These are phyloP conservation scores for Todus mexicanus DNA, from an alignment of 2,797 vertebrate genomes.

Conservation along the genomic window DNA sequence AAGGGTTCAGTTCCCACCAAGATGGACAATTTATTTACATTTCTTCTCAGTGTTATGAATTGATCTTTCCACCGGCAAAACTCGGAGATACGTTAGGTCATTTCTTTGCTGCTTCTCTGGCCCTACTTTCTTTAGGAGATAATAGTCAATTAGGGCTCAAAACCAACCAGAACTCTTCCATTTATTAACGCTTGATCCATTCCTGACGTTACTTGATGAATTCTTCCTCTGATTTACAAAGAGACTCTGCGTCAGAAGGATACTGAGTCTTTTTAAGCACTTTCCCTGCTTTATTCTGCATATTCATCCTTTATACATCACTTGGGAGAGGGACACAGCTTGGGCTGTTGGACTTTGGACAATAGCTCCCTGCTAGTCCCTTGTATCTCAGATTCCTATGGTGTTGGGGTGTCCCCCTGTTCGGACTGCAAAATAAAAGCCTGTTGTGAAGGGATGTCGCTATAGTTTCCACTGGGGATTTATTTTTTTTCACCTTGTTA, in stretches of 20 bases:
- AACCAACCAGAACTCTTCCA: background rate
- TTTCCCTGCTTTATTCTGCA: background rate
- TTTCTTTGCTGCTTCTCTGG: background rate
- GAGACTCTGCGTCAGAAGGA: fast-evolving
- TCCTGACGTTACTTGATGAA: background rate
- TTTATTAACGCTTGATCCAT: background rate
- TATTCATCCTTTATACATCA: background rate
- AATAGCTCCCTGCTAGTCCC: background rate
- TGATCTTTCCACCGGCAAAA: background rate
- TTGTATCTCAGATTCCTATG: background rate
- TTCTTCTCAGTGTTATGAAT: background rate
- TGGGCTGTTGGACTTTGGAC: background rate
- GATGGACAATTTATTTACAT: background rate
- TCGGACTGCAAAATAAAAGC: background rate
- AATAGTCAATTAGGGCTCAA: background rate
- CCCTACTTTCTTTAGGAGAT: background rate
- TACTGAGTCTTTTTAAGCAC: background rate
- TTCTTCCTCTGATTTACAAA: background rate
- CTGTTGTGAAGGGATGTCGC: background rate
- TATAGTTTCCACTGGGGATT: background rate
- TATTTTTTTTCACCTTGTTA: background rate
- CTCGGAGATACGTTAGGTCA: background rate
- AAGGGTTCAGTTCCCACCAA: background rate
- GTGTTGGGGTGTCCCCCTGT: background rate
- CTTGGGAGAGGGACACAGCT: background rate